Conservation (phyloP, 1,140 invertebrate genomes). For the Bursaphelenchus mucronatus region DNA sequence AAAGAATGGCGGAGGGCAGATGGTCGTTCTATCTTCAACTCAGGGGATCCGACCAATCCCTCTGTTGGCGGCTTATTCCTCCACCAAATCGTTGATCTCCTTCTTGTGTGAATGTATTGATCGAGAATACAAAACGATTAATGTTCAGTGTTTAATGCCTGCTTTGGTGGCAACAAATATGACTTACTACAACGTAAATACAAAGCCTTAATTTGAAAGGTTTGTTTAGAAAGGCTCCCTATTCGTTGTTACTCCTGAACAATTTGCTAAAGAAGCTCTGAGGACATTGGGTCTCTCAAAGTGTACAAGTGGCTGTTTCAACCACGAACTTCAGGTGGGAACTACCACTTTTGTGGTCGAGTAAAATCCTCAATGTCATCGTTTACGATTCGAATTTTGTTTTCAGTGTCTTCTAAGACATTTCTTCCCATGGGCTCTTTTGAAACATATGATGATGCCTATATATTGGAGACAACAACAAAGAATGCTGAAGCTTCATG, state of each 20-base stretch:
- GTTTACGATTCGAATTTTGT: conserved; percentile 9
- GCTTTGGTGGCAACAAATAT: conserved; percentile 57
- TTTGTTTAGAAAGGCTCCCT: conserved; percentile 44
- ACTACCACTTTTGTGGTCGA: conserved; percentile 1
- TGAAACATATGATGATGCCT: conserved; percentile 47
- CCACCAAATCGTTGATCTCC: conserved; percentile 50
- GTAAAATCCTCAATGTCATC: too few relatives aligned
- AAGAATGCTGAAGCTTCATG: conserved; percentile 39
- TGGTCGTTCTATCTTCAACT: conserved; percentile 54
- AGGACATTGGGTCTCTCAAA: conserved; percentile 41
- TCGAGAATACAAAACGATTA: conserved; percentile 53
- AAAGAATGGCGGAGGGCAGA: conserved; percentile 51
- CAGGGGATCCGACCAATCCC: conserved; percentile 55
- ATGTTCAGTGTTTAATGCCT: conserved; percentile 55
- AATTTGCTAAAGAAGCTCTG: conserved; percentile 49
- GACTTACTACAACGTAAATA: conserved; percentile 55
- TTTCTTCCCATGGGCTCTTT: conserved; percentile 42
- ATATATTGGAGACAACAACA: conserved; percentile 48
- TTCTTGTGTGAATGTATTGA: conserved; percentile 53
- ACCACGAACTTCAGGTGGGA: conserved; percentile 54
- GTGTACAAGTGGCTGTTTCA: conserved; percentile 53
- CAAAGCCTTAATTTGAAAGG: conserved; percentile 21
- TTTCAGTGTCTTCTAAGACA: conserved; percentile 42
- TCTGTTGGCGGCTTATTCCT: conserved; percentile 50
- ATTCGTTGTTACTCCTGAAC: conserved; percentile 54